Base-by-base conservation (phyloP, 2,888 invertebrate genomes). In the Sarcophaga carnaria region DNA sequence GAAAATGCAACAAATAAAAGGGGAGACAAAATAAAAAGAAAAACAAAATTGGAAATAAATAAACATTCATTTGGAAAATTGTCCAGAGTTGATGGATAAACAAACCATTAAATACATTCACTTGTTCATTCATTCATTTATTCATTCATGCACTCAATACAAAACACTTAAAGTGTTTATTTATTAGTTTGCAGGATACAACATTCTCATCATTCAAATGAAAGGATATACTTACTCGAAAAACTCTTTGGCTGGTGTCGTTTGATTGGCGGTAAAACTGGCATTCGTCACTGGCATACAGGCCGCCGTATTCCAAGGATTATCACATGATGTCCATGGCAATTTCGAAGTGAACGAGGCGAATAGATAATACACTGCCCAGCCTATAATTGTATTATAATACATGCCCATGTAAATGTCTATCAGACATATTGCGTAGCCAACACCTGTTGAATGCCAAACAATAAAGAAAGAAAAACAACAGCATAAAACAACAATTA, bases 341-440 rank as follows among this genome's bases (percentile, higher is more conserved):
- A 98, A 95, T 91, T 96, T 96, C 1, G 95, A 95, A 92, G 95
- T 96, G 93, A 97, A 96, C 89, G 97, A 97, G 17, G 97, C 97
- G 90, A 97, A 95, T 89, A 98, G 95, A 94, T 98, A 98, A 94
- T 98, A 98, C 78, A 98, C 96, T 67, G 98, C 98, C 98, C 98
- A 98, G 70, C 98, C 98, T 91, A 99, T 98, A 93, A 99, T 97
- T 72, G 98, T 98, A 94, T 99, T 99, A 95, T 99, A 99, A 94
- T 98, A 98, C 97, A 98, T 98, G 90, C 97, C 97, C 96, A 97
- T 97, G 94, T 98, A 99, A 92, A 98, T 95, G 94, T 98, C 98
- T 90, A 99, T 97, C 93, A 99, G 95, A 93, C 98, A 98, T 92
- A 99, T 99, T 12, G 98, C 98, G 94, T 98, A 98, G 78, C 99